A percentile compares a stretch with the other conserved stretches of the same genome.
phyloP scores from a whole-genome alignment of 2,113 vertebrate species.

The Indri indri region DNA sequence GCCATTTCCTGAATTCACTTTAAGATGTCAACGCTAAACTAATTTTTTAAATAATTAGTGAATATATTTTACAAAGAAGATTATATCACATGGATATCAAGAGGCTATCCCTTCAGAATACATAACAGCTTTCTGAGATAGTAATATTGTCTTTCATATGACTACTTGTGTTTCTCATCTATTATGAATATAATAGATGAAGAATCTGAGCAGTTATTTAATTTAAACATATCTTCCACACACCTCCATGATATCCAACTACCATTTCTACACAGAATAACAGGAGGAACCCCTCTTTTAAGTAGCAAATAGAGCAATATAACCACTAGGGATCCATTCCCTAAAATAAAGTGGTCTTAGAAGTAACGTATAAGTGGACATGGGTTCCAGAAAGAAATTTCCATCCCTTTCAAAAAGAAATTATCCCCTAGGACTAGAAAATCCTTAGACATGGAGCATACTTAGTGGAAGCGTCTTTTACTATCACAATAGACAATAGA shows the following conservation, averaged over 20 bases:
- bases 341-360: background rate
- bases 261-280: background rate
- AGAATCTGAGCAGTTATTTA: background rate
- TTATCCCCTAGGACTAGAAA: background rate
- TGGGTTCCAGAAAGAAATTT: background rate
- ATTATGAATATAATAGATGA: background rate
- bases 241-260: background rate
- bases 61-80: background rate
- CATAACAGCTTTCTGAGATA: background rate
- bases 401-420: background rate
- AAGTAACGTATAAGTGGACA: background rate
- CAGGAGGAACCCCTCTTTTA: background rate
- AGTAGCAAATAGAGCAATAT: background rate
- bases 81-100: background rate
- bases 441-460: background rate
- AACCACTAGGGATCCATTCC: background rate
- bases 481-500: background rate
- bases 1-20: background rate
- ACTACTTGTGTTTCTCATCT: background rate
- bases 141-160: background rate
- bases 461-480: background rate
- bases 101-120: background rate
- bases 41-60: background rate
- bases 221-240: background rate
- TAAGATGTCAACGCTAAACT: background rate